Base-by-base conservation (phyloP, 1,140 invertebrate species). In the Platyscapa corneri region DNA sequence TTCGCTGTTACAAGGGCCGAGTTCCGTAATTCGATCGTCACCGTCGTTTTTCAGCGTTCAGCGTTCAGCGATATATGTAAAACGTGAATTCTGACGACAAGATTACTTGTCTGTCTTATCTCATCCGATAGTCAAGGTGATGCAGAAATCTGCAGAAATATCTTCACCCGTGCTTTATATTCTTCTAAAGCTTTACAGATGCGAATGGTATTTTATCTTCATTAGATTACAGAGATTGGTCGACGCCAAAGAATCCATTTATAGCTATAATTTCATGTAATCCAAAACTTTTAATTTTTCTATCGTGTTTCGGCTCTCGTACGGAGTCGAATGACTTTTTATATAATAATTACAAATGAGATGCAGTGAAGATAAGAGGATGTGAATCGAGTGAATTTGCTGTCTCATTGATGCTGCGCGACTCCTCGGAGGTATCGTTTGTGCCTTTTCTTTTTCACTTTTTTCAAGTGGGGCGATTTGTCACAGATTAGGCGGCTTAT, bases 401-500 rank as follows among this genome's bases (percentile, higher is more conserved):
- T 12, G 5, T 46, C 12, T 46, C 42, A 46, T 12, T 7, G 12
- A 46, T 12, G 12, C 42, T 46, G 18, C 49, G 49, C 49, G 49
- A 53, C 18, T 27, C 34, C 65, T 16, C 65, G n/a, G 14, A 30
- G 34, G 14, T 67, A 18, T 60, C 30, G 86, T n/a, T n/a, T n/a
- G n/a, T n/a, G n/a, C n/a, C n/a, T n/a, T n/a, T n/a, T n/a, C n/a
- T n/a, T n/a, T 81, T 85, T 88, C 88, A 86, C 88, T 85, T 86
- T 86, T 89, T n/a, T n/a, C n/a, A n/a, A n/a, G 83, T 83, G 79
- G 3, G 67, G 86, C 89, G 92, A 92, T 93, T 93, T 92, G 90
- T 92, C 92, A 90, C 87, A 90, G 91, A 92, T 92, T 91, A 92
- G 90, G 89, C 72, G 84, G 86, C 88, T 88, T 90, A 90, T 92